Evolutionary conservation across 2,888 invertebrate species (phyloP).

Genomic region (Pemphredon lugubris): DNA sequence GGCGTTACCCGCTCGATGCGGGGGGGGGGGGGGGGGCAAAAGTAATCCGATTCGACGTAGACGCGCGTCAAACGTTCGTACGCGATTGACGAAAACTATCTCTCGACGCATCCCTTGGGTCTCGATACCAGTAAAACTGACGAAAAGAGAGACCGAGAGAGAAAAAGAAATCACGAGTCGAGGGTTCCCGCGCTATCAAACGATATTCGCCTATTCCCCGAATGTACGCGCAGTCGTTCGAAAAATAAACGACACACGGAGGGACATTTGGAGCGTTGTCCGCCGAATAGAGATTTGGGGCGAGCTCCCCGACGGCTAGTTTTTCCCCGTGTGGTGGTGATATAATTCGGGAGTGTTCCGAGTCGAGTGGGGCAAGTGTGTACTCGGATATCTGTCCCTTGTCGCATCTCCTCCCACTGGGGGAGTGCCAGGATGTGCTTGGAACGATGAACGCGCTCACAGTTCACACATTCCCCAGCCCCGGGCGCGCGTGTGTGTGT

Average conservation of each 20-base stretch:
- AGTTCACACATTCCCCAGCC: conserved; percentile 65
- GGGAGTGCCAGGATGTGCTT: conserved; percentile 81
- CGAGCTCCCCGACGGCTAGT: conserved; percentile 31
- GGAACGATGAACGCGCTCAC: conserved; percentile 77
- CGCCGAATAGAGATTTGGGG: conserved; percentile 31
- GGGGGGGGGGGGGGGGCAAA: no score
- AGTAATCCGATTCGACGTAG: conserved; percentile 3
- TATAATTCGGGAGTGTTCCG: conserved; percentile 64
- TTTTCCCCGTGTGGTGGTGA: conserved; percentile 52
- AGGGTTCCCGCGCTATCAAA: no score
- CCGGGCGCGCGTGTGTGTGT: conserved; percentile 18
- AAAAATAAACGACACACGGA: conserved; percentile 20
- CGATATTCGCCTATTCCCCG: no score
- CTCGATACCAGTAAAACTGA: conserved; percentile 27
- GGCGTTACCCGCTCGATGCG: neutral
- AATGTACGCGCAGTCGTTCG: conserved; percentile 30
- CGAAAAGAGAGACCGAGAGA: conserved; percentile 21
- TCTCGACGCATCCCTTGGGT: conserved; percentile 16
- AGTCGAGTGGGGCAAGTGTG: conserved; percentile 55
- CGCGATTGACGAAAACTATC: neutral
- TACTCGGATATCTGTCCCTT: conserved; percentile 74
- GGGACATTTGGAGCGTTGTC: neutral
- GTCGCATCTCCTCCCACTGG: conserved; percentile 75
- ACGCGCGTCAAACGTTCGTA: neutral
- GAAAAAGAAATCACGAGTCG: no score